A percentile compares a stretch with the other conserved stretches of the same genome.
phyloP scores from a whole-genome alignment of 2,797 vertebrate genomes.

The Microctenopoma steveboyesi region DNA sequence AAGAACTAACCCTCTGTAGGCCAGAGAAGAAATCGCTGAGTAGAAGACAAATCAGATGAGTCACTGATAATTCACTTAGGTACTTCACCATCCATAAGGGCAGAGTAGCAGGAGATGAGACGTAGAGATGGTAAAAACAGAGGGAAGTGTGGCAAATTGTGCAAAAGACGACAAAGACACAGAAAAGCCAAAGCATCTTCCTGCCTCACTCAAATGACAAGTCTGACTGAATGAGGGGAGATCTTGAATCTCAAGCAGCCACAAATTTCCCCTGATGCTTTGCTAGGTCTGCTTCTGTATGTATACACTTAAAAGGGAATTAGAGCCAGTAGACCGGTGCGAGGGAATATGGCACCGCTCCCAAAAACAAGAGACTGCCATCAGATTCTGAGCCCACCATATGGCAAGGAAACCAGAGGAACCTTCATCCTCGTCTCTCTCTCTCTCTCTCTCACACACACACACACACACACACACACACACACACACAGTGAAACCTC shows the following conservation, averaged over 20 bases:
- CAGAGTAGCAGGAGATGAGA: not conserved
- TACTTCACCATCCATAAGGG: conserved; percentile 13
- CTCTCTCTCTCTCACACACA: not conserved
- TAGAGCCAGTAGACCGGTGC: conserved; percentile 18
- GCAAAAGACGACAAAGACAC: conserved; percentile 12
- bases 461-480: not conserved
- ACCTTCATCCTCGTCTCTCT: conserved; percentile 21
- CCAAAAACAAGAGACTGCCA: conserved; percentile 27
- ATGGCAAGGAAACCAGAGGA: conserved; percentile 35
- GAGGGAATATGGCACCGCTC: conserved; percentile 23
- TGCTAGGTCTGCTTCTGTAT: conserved; percentile 29
- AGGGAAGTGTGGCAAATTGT: conserved; percentile 2
- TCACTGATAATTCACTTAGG: conserved; percentile 41
- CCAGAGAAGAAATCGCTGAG: conserved; percentile 27
- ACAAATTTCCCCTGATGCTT: conserved; percentile 56
- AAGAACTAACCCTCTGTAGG: conserved; percentile 2
- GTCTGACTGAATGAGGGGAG: conserved; percentile 29
- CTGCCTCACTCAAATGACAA: conserved; percentile 53
- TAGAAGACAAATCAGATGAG: conserved; percentile 40
- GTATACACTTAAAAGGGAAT: conserved; percentile 29
- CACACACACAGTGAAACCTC: not conserved
- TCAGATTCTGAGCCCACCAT: conserved; percentile 46
- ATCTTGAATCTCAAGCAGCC: conserved; percentile 50
- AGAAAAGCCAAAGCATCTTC: conserved; percentile 33
- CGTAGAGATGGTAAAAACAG: not conserved